Evolutionary conservation across 2,888 invertebrate species (phyloP).

Genomic region (Salpingus planirostris): DNA sequence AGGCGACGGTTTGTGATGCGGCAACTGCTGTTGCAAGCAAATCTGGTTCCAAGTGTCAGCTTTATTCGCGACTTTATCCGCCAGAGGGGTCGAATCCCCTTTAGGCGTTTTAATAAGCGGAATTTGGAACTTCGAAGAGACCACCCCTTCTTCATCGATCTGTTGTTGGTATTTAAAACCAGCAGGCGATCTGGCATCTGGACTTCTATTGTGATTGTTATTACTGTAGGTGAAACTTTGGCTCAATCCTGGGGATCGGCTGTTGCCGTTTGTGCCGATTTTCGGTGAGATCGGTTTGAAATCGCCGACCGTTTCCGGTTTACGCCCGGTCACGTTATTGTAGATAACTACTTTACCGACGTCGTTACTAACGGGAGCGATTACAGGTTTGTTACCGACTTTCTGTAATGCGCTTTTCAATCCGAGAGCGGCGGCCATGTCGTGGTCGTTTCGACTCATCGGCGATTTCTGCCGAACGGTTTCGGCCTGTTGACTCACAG

Average conservation of each 20-base stretch:
- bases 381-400: constrained; percentile 22
- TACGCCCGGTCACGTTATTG: background rate
- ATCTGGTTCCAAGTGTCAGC: constrained; percentile 78
- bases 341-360: constrained; percentile 1
- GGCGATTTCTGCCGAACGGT: constrained; percentile 48
- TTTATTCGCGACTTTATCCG: constrained; percentile 47
- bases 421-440: constrained; percentile 46
- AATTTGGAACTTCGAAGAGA: constrained; percentile 41
- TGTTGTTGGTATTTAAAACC: constrained; percentile 26
- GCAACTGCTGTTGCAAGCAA: constrained; percentile 37
- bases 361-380: too few relatives aligned
- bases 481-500: constrained; percentile 64
- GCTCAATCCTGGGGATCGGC: too few relatives aligned
- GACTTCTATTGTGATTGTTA: constrained; percentile 6
- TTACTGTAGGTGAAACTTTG: constrained; percentile 18
- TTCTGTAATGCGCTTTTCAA: constrained; percentile 51
- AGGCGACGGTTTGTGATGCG: constrained; percentile 31
- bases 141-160: constrained; percentile 36
- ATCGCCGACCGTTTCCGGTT: background rate
- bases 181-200: constrained; percentile 5
- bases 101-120: constrained; percentile 30
- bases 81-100: constrained; percentile 23
- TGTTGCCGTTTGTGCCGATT: too few relatives aligned
- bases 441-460: constrained; percentile 49
- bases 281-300: constrained; percentile 7